Evolutionary conservation across 1,140 invertebrate species (phyloP).

Genomic region (Cydia pomonella): DNA sequence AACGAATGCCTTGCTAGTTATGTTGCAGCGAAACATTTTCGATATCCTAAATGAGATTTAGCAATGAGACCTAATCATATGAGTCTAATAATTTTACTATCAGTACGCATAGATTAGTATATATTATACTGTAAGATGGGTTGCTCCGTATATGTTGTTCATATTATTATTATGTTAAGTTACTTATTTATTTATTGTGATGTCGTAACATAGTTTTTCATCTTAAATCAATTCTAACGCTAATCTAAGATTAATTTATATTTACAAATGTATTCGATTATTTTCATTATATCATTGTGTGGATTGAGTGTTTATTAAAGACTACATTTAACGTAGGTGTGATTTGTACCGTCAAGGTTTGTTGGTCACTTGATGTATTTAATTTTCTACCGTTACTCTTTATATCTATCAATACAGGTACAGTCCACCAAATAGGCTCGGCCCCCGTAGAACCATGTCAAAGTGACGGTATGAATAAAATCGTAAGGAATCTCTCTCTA

Average conservation of each 20-base stretch:
- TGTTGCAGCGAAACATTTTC: too few species aligned
- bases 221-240: constrained; percentile 15
- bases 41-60: neutral
- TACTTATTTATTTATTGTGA: constrained; percentile 33
- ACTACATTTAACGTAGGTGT: neutral
- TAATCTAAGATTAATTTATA: constrained; percentile 4
- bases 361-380: too few species aligned
- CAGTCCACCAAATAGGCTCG: neutral
- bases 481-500: neutral
- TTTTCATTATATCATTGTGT: constrained; percentile 2
- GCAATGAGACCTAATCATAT: neutral
- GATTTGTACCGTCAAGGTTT: too few species aligned
- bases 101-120: neutral
- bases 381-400: too few species aligned
- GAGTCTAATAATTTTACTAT: neutral
- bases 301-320: neutral
- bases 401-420: neutral
- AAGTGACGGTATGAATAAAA: neutral
- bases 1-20: too few species aligned
- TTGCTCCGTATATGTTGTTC: constrained; percentile 22
- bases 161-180: constrained; percentile 29
- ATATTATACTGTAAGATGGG: too few species aligned
- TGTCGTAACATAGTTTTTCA: constrained; percentile 12
- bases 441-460: neutral
- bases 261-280: constrained; percentile 15